A percentile compares a stretch with the other conserved stretches of the same genome.
Evolutionary conservation across 2,113 vertebrate genomes (phyloP).

Genomic region (Plecturocebus donacophilus): DNA sequence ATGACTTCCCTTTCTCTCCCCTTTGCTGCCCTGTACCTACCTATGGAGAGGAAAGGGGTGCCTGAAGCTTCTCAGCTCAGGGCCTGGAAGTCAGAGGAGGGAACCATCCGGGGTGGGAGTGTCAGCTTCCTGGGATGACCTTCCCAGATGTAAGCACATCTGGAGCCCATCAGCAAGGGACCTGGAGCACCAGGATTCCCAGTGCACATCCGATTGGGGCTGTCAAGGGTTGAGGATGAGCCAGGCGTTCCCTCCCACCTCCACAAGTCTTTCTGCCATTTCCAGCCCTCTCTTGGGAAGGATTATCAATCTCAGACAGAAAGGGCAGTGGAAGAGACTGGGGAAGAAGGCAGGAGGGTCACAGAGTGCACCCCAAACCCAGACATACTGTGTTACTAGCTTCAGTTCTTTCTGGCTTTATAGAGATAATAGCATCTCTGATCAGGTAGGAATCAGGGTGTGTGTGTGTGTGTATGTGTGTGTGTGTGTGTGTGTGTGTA

Average conservation of each 20-base stretch:
- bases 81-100: slow-evolving; percentile 45
- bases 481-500: not conserved
- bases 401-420: slow-evolving; percentile 23
- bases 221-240: slow-evolving; percentile 58
- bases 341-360: not conserved
- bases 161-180: slow-evolving; percentile 81
- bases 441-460: not conserved
- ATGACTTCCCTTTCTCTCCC: not conserved
- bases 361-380: slow-evolving; percentile 2
- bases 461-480: not conserved
- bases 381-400: not conserved
- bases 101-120: slow-evolving; percentile 57
- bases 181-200: slow-evolving; percentile 69
- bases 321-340: slow-evolving; percentile 33
- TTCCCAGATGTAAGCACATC: slow-evolving; percentile 80
- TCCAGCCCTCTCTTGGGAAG: slow-evolving; percentile 46
- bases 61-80: slow-evolving; percentile 32
- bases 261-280: slow-evolving; percentile 33
- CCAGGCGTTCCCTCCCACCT: slow-evolving; percentile 57
- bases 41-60: slow-evolving; percentile 37
- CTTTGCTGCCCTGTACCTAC: not conserved
- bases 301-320: slow-evolving; percentile 51
- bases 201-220: slow-evolving; percentile 59
- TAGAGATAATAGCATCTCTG: not conserved
- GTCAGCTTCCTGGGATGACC: slow-evolving; percentile 74